Evolutionary conservation across 2,113 vertebrate species (phyloP).

Genomic region (Furnarius figulus): DNA sequence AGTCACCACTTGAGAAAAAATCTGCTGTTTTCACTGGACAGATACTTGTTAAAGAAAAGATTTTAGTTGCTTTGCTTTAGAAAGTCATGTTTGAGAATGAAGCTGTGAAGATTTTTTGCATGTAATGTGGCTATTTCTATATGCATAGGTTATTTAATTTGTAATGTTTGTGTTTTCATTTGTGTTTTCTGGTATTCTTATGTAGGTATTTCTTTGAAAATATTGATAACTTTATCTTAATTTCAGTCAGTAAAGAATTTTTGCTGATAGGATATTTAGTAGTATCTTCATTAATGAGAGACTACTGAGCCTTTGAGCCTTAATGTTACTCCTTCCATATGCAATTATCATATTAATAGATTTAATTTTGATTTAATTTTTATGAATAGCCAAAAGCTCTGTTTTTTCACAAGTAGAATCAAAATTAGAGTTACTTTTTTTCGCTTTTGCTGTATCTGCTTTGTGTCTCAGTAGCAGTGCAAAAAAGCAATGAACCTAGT

Average conservation of each 20-base stretch:
- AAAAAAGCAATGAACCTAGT: not conserved
- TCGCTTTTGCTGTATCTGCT: not conserved
- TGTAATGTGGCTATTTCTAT: not conserved
- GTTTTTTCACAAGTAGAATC: not conserved
- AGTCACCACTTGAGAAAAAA: not conserved
- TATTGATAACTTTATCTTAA: not conserved
- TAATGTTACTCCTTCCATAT: not conserved
- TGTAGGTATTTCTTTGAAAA: not conserved
- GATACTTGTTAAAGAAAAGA: not conserved
- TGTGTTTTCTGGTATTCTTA: not conserved
- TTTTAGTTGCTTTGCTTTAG: not conserved
- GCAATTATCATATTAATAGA: not conserved
- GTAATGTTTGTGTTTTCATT: not conserved
- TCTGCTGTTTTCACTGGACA: not conserved
- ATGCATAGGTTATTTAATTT: not conserved
- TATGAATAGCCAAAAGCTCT: not conserved
- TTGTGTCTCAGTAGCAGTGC: not conserved
- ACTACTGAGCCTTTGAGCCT: not conserved
- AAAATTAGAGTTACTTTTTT: not conserved
- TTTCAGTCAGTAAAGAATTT: not conserved
- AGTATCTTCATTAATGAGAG: not conserved
- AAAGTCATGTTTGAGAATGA: not conserved
- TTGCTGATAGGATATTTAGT: not conserved
- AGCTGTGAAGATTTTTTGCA: not conserved
- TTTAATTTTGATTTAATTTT: constrained; percentile 28